phyloP scores from a whole-genome alignment of 2,888 invertebrate species.

The Drosophila putrida region DNA sequence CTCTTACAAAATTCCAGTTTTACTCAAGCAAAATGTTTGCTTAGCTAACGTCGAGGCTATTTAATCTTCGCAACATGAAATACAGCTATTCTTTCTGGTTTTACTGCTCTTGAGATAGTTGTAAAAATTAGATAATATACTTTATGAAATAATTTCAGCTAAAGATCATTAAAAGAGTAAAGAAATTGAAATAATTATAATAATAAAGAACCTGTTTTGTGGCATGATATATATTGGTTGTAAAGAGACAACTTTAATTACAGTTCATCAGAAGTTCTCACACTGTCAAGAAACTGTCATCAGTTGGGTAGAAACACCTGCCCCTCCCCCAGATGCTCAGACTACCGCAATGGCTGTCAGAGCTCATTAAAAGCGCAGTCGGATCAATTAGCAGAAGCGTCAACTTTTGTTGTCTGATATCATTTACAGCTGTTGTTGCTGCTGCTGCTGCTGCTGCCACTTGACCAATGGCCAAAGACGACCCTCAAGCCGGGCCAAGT shows the following conservation, averaged over 20 bases:
- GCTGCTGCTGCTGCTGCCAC: background rate
- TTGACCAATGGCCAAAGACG: slow-evolving; percentile 5
- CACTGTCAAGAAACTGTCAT: slow-evolving; percentile 21
- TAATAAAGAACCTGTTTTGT: slow-evolving; percentile 15
- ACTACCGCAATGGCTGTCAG: slow-evolving; percentile 56
- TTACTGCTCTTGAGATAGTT: background rate
- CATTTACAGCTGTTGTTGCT: slow-evolving; percentile 14
- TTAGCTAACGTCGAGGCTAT: background rate
- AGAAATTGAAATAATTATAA: slow-evolving; percentile 3
- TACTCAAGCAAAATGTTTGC: background rate
- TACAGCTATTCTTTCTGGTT: background rate
- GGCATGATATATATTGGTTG: slow-evolving; percentile 18
- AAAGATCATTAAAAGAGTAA: background rate
- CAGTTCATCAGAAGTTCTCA: slow-evolving; percentile 28
- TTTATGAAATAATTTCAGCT: background rate
- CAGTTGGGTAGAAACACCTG: slow-evolving; percentile 13
- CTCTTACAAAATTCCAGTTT: background rate
- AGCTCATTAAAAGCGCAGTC: slow-evolving; percentile 51
- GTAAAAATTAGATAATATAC: background rate
- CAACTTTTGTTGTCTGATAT: slow-evolving; percentile 52
- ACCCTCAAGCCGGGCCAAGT: slow-evolving; percentile 6
- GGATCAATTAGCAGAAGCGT: slow-evolving; percentile 57
- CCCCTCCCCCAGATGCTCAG: background rate
- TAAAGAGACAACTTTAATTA: slow-evolving; percentile 30
- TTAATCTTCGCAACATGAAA: background rate